A percentile compares a stretch with the other conserved stretches of the same genome.
phyloP scores from a whole-genome alignment of 37 sponge, comb jelly and placozoan species.

The Aphrocallistes beatrix region DNA sequence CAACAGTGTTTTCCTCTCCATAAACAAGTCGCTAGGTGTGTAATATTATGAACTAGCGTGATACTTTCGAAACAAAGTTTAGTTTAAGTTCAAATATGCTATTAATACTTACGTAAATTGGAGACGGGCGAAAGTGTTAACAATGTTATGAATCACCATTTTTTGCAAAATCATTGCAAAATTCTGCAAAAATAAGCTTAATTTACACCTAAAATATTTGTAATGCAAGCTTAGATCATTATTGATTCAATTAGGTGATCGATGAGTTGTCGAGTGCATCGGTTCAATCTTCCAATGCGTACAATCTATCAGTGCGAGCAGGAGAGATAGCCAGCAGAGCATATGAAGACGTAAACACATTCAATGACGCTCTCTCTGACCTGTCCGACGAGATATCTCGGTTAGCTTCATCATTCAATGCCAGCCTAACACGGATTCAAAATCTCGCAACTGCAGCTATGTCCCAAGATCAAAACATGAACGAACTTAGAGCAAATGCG shows the following conservation, averaged over 20 bases:
- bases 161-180: too few species aligned
- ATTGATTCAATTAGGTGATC: not conserved
- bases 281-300: not conserved
- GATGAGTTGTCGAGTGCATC: not conserved
- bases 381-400: not conserved
- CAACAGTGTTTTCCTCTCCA: too few species aligned
- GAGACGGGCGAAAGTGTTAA: too few species aligned
- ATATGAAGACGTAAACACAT: not conserved
- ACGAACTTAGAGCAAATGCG: not conserved
- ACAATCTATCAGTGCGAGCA: not conserved
- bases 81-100: too few species aligned
- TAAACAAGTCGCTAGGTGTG: too few species aligned
- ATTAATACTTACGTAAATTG: too few species aligned
- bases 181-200: too few species aligned
- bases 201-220: too few species aligned
- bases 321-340: not conserved
- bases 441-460: not conserved
- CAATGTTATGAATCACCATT: too few species aligned
- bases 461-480: not conserved
- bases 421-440: not conserved
- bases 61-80: too few species aligned
- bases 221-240: not conserved
- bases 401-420: not conserved
- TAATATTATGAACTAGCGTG: too few species aligned
- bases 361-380: not conserved